phyloP scores from a whole-genome alignment of 2,797 vertebrate species.

The Molothrus ater region DNA sequence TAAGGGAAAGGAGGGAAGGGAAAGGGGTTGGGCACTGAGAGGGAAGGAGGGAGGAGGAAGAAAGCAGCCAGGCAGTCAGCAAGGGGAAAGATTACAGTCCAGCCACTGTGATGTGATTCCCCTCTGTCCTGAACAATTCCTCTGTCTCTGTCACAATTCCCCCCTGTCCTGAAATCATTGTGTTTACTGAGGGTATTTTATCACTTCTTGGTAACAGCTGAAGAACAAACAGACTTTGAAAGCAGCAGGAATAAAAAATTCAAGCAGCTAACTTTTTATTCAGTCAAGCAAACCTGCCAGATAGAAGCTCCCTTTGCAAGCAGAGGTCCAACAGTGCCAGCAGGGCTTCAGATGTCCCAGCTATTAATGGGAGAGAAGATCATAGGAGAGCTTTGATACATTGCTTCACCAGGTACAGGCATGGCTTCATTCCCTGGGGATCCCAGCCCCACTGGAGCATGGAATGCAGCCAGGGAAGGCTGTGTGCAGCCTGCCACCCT shows the following conservation, averaged over 20 bases:
- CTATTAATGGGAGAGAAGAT: not conserved
- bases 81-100: not conserved
- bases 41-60: not conserved
- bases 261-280: not conserved
- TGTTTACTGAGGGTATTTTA: not conserved
- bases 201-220: not conserved
- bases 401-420: not conserved
- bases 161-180: not conserved
- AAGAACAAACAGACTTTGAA: not conserved
- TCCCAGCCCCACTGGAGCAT: not conserved
- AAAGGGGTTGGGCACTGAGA: not conserved
- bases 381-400: not conserved
- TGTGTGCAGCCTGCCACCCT: not conserved
- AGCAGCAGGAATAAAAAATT: not conserved
- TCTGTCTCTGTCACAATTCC: not conserved
- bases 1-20: not conserved
- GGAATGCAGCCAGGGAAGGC: not conserved
- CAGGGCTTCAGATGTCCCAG: not conserved
- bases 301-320: not conserved
- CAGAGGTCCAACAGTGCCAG: not conserved
- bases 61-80: not conserved
- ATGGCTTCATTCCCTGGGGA: not conserved
- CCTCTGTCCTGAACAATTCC: not conserved
- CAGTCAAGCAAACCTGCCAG: not conserved
- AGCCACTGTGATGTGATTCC: not conserved